Percentiles rank a stretch among this genome's conserved stretches.
These are phyloP conservation scores for Andrena cerasifolii DNA, from an alignment of 1,140 invertebrate species.

Conservation along the genomic window DNA sequence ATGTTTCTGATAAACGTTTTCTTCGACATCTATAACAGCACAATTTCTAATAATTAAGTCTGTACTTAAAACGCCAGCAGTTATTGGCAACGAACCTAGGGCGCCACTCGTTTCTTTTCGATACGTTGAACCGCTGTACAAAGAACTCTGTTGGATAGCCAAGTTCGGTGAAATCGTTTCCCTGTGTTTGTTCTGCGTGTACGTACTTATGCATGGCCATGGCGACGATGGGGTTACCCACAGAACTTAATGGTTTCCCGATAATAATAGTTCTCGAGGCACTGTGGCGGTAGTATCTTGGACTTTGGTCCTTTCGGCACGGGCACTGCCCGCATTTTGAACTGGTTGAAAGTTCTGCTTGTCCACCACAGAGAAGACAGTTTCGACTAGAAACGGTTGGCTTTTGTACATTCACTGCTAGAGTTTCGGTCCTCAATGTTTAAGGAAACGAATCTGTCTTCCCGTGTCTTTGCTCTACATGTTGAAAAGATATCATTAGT, in stretches of 20 bases:
- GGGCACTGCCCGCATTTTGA: conserved; percentile 29
- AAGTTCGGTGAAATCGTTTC: background rate
- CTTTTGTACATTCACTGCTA: background rate
- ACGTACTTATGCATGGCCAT: background rate
- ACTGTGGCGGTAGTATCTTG: conserved; percentile 30
- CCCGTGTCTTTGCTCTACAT: background rate
- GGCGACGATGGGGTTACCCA: conserved; percentile 10
- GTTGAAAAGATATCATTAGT: no score
- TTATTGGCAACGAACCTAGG: no score
- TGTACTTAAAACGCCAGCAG: no score
- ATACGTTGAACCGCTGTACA: background rate
- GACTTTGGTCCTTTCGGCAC: conserved; percentile 23
- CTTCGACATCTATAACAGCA: no score
- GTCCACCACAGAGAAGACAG: conserved; percentile 9
- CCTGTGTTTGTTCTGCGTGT: background rate
- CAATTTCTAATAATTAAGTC: no score
- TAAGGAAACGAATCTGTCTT: background rate
- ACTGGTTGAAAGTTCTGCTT: conserved; percentile 14
- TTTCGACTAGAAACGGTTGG: background rate
- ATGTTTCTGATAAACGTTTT: no score
- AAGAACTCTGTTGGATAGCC: background rate
- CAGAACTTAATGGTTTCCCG: conserved; percentile 44
- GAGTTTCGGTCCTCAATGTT: background rate
- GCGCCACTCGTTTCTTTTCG: background rate
- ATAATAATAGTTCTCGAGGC: conserved; percentile 45